Conservation (phyloP, 1,140 invertebrate genomes). For the Caenorhabditis elegans region WBcel235 BX284604.4:16667001-16667500, state of each 20-base stretch:
- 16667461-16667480: conserved; percentile 64
- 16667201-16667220: conserved; percentile 67
- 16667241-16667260: conserved; percentile 66
- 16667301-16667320: conserved; percentile 60
- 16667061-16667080: conserved; percentile 63
- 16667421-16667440: conserved; percentile 64
- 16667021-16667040: conserved; percentile 45
- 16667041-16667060: conserved; percentile 37
- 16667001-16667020: conserved; percentile 58
- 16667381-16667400: conserved; percentile 65
- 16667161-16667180: conserved; percentile 65
- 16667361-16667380: conserved; percentile 66
- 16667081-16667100: conserved; percentile 58
- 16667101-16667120: conserved; percentile 62
- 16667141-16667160: conserved; percentile 65
- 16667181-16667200: conserved; percentile 59
- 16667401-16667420: conserved; percentile 61
- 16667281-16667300: conserved; percentile 65
- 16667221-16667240: conserved; percentile 66
- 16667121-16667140: conserved; percentile 49
- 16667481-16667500: conserved; percentile 64
- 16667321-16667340: conserved; percentile 50
- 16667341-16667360: conserved; percentile 63
- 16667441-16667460: conserved; percentile 66
- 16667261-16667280: conserved; percentile 67